phyloP scores from a whole-genome alignment of 1,140 invertebrate species.

The Camponotus pennsylvanicus region DNA sequence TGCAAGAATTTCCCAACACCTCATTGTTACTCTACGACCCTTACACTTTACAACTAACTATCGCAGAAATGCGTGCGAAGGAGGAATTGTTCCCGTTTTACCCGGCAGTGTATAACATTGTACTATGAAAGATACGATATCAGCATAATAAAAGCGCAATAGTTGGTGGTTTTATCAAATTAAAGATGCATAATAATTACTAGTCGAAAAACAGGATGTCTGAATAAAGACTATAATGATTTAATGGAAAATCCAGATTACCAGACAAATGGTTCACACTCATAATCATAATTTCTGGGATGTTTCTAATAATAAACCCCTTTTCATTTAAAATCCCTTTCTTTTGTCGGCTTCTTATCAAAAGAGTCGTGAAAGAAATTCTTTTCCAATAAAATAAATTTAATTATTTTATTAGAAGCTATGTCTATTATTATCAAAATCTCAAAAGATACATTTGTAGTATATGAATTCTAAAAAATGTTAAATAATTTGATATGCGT shows the following conservation, averaged over 20 bases:
- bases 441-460: not conserved
- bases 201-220: not conserved
- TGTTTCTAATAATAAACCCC: not conserved
- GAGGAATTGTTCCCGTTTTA: constrained; percentile 15
- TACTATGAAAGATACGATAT: constrained; percentile 1
- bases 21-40: constrained; percentile 11
- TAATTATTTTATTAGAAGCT: not conserved
- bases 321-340: constrained; percentile 4
- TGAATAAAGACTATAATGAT: not conserved
- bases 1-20: not conserved
- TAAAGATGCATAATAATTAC: not conserved
- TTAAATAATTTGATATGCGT: not conserved
- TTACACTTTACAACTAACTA: not conserved
- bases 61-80: not conserved
- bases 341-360: not conserved
- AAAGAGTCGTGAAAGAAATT: not conserved
- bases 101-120: not conserved
- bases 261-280: not conserved
- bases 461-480: not conserved
- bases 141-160: not conserved
- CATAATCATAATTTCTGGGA: not conserved
- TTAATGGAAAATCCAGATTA: constrained; percentile 1
- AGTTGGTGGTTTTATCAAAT: not conserved
- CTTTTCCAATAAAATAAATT: not conserved
- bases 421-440: not conserved